These are phyloP conservation scores for Eulacestoma nigropectus DNA, from an alignment of 2,113 vertebrate genomes.

Conservation along the genomic window DNA sequence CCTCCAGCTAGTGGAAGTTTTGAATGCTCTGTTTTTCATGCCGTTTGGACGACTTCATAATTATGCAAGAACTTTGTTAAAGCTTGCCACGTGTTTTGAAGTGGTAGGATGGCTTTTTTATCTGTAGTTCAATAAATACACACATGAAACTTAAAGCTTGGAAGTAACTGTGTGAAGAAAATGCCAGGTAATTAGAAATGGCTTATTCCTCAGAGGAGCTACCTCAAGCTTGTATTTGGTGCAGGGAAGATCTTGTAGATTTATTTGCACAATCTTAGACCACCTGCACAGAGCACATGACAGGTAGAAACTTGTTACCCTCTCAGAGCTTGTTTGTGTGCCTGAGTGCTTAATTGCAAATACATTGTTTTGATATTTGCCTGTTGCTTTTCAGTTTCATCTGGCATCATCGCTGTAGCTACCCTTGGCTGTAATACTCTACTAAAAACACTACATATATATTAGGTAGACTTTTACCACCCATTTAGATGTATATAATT, in stretches of 20 bases:
- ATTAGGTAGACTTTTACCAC: background rate
- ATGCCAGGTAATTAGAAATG: background rate
- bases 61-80: constrained; percentile 88
- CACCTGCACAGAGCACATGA: background rate
- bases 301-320: background rate
- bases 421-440: background rate
- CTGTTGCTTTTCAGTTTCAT: background rate
- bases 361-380: background rate
- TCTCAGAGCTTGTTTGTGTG: background rate
- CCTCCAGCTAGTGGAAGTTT: constrained; percentile 75
- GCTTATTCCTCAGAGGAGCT: background rate
- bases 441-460: background rate
- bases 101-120: constrained; percentile 77
- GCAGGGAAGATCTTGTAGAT: background rate
- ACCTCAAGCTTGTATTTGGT: background rate
- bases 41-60: constrained; percentile 84
- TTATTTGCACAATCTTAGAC: background rate
- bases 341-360: background rate
- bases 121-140: background rate
- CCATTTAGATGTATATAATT: background rate
- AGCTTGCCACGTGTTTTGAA: constrained; percentile 92
- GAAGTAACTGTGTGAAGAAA: background rate
- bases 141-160: background rate
- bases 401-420: background rate
- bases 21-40: constrained; percentile 86